Evolutionary conservation across 2,888 invertebrate genomes (phyloP), one percentile per base, ranked within the genome.

Genomic region (Dynastes maya): DNA sequence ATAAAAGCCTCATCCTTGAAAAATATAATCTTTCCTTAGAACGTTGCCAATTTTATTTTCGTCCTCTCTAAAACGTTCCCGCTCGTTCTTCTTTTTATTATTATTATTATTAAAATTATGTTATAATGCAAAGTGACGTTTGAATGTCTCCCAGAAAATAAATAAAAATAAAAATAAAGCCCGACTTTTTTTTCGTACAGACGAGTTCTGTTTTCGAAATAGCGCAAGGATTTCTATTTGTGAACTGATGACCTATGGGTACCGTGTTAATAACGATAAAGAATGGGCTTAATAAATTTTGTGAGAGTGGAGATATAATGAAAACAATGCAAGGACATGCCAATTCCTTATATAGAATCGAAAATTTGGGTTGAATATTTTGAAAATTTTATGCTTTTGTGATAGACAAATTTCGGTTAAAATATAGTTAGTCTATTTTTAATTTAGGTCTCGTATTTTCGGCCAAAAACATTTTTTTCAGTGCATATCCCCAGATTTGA

Each of bases 31-130:
- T 70, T 53, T 70, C 29, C 70, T 32, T 53, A 22, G 70, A n/a
- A 32, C 27, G 27, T 29, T 70, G 70, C 70, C 70, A 70, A 70
- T n/a, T 53, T 70, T 70, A 70, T 70, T 70, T 70, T 29, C 29
- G 70, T 70, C 32, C 4, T 11, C 53, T 53, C n/a, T 37, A 16
- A 29, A 64, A 6, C 37, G 37, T 37, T 16, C 32, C 32, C 8
- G 40, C n/a, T 64, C n/a, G 32, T 37, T 64, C n/a, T 40, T 32
- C 32, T 37, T 64, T 13, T 61, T 61, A 22, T 22, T 37, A 37
- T 37, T 22, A 61, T 61, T 61, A 27, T 45, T n/a, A 58, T 58
- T 22, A 58, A 58, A 64, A 64, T 64, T 64, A 64, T 64, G 64
- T 64, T 64, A 40, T 64, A 64, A 64, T 37, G 64, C 64, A 37